Conservation (phyloP, 2,888 invertebrate species). For the Dendrolimus houi region DNA sequence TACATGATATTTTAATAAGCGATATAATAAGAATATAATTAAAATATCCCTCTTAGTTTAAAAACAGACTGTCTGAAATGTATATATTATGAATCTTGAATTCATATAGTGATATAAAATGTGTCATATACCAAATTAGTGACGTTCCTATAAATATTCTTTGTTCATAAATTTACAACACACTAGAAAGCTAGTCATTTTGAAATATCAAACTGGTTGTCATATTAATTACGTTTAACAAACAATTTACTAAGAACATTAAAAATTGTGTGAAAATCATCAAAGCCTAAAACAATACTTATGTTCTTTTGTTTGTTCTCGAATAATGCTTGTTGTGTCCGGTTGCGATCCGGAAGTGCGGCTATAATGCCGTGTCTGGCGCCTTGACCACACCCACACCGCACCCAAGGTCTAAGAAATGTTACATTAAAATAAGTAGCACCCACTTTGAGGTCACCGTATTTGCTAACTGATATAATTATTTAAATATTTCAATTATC, state of each 20-base stretch:
- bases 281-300: background rate
- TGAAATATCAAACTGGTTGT: too few species aligned
- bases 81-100: too few species aligned
- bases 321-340: constrained; percentile 24
- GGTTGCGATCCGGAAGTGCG: constrained; percentile 46
- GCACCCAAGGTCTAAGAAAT: constrained; percentile 66
- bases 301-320: constrained; percentile 10
- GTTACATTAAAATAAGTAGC: constrained; percentile 33
- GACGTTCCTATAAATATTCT: too few species aligned
- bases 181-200: too few species aligned
- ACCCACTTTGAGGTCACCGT: constrained; percentile 23
- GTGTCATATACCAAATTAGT: too few species aligned
- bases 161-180: too few species aligned
- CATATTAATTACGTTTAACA: too few species aligned
- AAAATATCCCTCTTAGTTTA: too few species aligned
- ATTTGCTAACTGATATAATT: constrained; percentile 6
- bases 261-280: background rate
- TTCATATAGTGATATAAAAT: too few species aligned
- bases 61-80: too few species aligned
- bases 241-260: background rate
- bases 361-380: constrained; percentile 28
- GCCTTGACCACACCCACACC: constrained; percentile 36
- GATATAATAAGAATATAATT: too few species aligned
- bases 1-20: too few species aligned
- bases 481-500: background rate